Percentiles rank a stretch among this genome's conserved stretches.
Evolutionary conservation across 2,888 invertebrate genomes (phyloP).

Genomic region (Eretmocerus hayati): DNA sequence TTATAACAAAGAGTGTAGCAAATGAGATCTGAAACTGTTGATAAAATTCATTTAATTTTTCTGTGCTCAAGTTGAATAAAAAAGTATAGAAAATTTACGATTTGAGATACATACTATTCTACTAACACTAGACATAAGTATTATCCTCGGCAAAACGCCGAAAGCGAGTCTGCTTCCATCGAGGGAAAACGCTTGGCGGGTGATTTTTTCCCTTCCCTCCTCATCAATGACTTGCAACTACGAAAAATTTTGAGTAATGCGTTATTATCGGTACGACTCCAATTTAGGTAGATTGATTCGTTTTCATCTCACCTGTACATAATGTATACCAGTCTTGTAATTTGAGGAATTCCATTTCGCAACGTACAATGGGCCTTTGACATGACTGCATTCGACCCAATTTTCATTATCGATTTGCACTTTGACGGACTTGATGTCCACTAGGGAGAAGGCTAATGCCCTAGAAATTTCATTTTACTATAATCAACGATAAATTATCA

Average conservation of each 20-base stretch:
- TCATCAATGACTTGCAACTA: slow-evolving; percentile 57
- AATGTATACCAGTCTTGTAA: slow-evolving; percentile 62
- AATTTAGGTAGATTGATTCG: too few species aligned
- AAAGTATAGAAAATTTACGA: background rate
- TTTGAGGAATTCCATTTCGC: slow-evolving; percentile 64
- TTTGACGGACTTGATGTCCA: slow-evolving; percentile 57
- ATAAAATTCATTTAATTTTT: slow-evolving; percentile 26
- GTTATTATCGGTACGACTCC: too few species aligned
- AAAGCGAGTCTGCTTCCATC: slow-evolving; percentile 65
- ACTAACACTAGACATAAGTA: slow-evolving; percentile 71
- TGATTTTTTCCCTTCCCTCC: slow-evolving; percentile 51
- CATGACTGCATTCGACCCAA: slow-evolving; percentile 58
- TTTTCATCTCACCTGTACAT: slow-evolving; percentile 50
- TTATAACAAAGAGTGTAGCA: slow-evolving; percentile 54
- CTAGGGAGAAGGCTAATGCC: slow-evolving; percentile 69
- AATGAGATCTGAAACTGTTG: slow-evolving; percentile 72
- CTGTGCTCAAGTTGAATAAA: background rate
- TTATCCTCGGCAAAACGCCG: slow-evolving; percentile 60
- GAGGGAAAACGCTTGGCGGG: slow-evolving; percentile 69
- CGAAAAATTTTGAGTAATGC: slow-evolving; percentile 31
- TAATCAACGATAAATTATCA: background rate
- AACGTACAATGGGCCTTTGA: slow-evolving; percentile 66
- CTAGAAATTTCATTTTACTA: slow-evolving; percentile 45
- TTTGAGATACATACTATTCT: slow-evolving; percentile 57
- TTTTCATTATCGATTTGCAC: slow-evolving; percentile 59